These are phyloP conservation scores for Phocides pigmalion DNA, from an alignment of 1,140 invertebrate species.

Conservation along the genomic window DNA sequence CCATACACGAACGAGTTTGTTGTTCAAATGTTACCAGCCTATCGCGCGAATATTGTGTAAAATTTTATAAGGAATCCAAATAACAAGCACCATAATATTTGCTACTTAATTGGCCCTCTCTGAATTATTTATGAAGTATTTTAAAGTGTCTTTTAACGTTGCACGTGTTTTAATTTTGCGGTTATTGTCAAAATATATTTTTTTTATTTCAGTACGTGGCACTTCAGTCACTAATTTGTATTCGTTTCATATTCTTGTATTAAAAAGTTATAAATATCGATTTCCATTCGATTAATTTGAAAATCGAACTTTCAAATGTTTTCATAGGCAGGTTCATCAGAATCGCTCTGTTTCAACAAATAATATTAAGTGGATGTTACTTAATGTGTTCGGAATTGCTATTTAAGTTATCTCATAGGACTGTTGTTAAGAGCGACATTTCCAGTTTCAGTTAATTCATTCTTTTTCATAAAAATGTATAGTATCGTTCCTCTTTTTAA, in stretches of 20 bases:
- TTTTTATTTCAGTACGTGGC: constrained; percentile 40
- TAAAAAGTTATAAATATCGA: not conserved
- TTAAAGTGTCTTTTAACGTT: not conserved
- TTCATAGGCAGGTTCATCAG: no score
- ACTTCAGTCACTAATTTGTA: constrained; percentile 14
- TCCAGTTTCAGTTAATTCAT: no score
- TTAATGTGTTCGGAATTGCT: no score
- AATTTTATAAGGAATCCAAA: constrained; percentile 14
- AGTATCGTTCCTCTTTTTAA: no score
- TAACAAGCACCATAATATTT: constrained; percentile 1
- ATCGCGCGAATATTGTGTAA: constrained; percentile 37
- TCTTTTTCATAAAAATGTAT: no score
- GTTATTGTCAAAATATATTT: constrained; percentile 34
- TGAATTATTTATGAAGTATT: not conserved
- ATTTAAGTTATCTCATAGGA: no score
- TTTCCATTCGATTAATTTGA: no score
- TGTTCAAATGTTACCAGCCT: constrained; percentile 76
- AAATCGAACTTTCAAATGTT: no score
- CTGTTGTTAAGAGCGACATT: no score
- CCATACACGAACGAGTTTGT: constrained; percentile 67
- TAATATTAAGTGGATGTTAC: no score
- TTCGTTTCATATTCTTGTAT: not conserved
- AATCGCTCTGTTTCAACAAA: no score
- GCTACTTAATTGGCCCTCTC: constrained; percentile 5
- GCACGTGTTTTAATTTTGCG: constrained; percentile 20